Percentiles rank a stretch among this genome's conserved stretches.
phyloP scores from a whole-genome alignment of 2,797 vertebrate genomes.

The Sebastes cheni region DNA sequence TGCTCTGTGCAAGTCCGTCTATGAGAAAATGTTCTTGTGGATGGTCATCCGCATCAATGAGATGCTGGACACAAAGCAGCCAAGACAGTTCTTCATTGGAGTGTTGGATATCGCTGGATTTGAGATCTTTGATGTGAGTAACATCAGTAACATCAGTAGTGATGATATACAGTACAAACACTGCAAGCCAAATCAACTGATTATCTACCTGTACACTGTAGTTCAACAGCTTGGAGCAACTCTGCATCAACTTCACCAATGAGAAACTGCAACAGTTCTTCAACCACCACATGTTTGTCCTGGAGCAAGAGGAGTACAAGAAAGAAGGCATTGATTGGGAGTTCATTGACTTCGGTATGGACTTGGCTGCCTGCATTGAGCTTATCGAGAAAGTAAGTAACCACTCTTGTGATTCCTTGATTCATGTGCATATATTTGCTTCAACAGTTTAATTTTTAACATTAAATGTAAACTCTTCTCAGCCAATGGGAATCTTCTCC shows the following conservation, averaged over 20 bases:
- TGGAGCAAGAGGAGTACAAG: slow-evolving; percentile 86
- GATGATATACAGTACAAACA: background rate
- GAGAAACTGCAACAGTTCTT: slow-evolving; percentile 86
- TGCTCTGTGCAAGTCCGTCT: slow-evolving; percentile 87
- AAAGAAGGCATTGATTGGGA: slow-evolving; percentile 81
- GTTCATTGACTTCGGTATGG: slow-evolving; percentile 84
- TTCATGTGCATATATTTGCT: background rate
- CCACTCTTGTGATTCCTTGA: background rate
- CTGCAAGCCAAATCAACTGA: background rate
- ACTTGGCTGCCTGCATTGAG: slow-evolving; percentile 88
- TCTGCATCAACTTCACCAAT: slow-evolving; percentile 86
- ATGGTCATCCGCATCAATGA: slow-evolving; percentile 90
- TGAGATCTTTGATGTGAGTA: slow-evolving; percentile 89
- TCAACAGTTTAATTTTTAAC: background rate
- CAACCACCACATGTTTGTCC: slow-evolving; percentile 85
- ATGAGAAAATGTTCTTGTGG: slow-evolving; percentile 91
- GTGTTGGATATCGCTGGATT: slow-evolving; percentile 90
- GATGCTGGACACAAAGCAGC: slow-evolving; percentile 84
- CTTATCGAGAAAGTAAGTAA: slow-evolving; percentile 87
- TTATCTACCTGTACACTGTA: background rate
- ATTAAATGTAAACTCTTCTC: background rate
- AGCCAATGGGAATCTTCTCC: slow-evolving; percentile 77
- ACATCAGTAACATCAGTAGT: background rate
- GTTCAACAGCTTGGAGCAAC: slow-evolving; percentile 77
- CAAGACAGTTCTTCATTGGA: slow-evolving; percentile 86